Evolutionary conservation across 2,113 vertebrate genomes (phyloP).

Genomic region (Pterocles gutturalis): DNA sequence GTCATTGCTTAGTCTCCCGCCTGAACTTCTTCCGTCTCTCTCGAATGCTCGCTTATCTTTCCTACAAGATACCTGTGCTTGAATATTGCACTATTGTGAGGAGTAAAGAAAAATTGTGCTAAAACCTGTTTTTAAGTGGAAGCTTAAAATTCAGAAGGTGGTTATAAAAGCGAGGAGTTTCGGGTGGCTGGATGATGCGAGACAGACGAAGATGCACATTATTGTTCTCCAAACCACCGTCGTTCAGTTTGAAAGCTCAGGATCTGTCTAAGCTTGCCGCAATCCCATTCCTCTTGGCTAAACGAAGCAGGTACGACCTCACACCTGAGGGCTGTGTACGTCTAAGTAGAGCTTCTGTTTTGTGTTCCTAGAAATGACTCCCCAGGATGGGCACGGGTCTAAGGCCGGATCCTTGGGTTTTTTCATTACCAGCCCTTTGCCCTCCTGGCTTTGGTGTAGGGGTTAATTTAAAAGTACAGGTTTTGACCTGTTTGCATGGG

Average conservation of each 20-base stretch:
- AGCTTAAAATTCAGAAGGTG: background rate
- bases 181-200: fast-evolving
- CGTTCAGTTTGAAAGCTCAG: background rate
- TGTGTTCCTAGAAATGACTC: background rate
- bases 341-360: background rate
- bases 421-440: background rate
- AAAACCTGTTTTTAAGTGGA: background rate
- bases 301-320: fast-evolving
- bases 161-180: background rate
- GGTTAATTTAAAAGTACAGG: background rate
- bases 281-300: background rate
- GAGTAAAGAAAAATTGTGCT: background rate
- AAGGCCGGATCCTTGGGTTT: fast-evolving
- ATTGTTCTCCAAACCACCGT: background rate
- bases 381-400: background rate
- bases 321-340: background rate
- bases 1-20: background rate
- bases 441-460: background rate
- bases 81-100: background rate
- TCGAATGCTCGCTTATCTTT: background rate
- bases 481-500: background rate
- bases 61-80: background rate
- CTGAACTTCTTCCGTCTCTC: background rate
- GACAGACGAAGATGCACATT: background rate
- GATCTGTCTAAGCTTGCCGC: background rate